Evolutionary conservation across 2,113 vertebrate species (phyloP).

Genomic region (Varanus komodoensis): DNA sequence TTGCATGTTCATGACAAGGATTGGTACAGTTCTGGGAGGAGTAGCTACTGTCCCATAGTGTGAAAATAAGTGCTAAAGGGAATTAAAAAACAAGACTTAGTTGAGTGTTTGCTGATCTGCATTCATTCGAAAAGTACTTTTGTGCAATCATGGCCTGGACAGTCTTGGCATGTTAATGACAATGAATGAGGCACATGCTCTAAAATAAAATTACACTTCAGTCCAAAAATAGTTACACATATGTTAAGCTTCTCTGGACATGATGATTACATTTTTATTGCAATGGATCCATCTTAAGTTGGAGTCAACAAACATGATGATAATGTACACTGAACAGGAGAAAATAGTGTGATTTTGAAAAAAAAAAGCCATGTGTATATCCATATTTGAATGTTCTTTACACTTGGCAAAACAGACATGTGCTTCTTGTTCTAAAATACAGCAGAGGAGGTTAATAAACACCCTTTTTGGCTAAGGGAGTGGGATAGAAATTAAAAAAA

Average conservation of each 20-base stretch:
- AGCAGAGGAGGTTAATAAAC: not conserved
- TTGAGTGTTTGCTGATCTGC: not conserved
- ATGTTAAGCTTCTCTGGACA: not conserved
- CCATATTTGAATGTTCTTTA: conserved; percentile 4
- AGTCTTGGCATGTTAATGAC: not conserved
- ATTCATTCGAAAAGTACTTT: not conserved
- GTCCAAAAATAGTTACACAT: not conserved
- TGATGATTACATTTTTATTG: not conserved
- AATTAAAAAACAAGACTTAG: conserved; percentile 44
- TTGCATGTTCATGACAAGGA: conserved; percentile 77
- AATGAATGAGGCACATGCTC: not conserved
- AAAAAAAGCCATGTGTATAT: conserved; percentile 44
- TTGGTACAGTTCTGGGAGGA: conserved; percentile 71
- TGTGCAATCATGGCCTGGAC: not conserved
- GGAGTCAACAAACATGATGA: not conserved
- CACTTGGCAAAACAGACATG: conserved; percentile 1
- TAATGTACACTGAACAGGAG: not conserved
- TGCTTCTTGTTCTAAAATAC: conserved; percentile 37
- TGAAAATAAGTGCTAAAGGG: conserved; percentile 75
- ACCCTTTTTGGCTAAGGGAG: not conserved
- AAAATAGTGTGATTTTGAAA: not conserved
- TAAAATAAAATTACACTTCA: not conserved
- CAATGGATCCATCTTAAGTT: not conserved
- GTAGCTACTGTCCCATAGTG: conserved; percentile 72
- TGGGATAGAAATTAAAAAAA: too few species aligned